Percentiles rank a stretch among this genome's conserved stretches.
Evolutionary conservation across 2,113 vertebrate species (phyloP).

Genomic region (Poeciliopsis retropinna): DNA sequence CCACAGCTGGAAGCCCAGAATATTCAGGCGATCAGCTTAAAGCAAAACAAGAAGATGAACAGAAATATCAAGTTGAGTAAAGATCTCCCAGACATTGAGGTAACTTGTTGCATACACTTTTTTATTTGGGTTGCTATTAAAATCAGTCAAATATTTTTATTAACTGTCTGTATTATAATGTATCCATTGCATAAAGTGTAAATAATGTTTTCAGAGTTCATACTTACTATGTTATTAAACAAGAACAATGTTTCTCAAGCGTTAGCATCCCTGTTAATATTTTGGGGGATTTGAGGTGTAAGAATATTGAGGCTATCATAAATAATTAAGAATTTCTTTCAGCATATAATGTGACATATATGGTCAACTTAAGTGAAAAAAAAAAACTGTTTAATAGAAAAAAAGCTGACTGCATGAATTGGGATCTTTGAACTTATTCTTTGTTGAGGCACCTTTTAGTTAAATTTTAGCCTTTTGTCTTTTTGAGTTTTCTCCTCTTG

Average conservation of each 20-base stretch:
- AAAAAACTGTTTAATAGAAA: neutral
- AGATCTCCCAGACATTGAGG: slow-evolving; percentile 78
- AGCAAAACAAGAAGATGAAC: neutral
- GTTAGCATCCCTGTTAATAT: neutral
- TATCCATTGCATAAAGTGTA: neutral
- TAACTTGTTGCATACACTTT: slow-evolving; percentile 36
- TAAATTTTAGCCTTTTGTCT: neutral
- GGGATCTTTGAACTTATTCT: neutral
- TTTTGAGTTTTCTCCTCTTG: neutral
- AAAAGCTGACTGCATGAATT: neutral
- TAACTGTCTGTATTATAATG: neutral
- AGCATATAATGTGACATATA: neutral
- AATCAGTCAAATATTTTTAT: neutral
- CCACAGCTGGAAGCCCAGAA: neutral
- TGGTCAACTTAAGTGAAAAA: neutral
- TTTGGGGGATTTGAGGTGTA: too few relatives aligned
- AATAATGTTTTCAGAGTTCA: neutral
- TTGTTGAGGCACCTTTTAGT: neutral
- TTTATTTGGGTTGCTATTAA: neutral
- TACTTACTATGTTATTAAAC: neutral
- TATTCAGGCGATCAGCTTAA: neutral
- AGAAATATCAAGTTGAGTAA: slow-evolving; percentile 69
- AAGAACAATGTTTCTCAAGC: neutral
- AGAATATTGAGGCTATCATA: too few relatives aligned
- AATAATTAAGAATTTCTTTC: neutral